A percentile compares a stretch with the other conserved stretches of the same genome.
These are phyloP conservation scores for Epinotia brunnichana DNA, from an alignment of 2,888 invertebrate species.

Conservation along the genomic window DNA sequence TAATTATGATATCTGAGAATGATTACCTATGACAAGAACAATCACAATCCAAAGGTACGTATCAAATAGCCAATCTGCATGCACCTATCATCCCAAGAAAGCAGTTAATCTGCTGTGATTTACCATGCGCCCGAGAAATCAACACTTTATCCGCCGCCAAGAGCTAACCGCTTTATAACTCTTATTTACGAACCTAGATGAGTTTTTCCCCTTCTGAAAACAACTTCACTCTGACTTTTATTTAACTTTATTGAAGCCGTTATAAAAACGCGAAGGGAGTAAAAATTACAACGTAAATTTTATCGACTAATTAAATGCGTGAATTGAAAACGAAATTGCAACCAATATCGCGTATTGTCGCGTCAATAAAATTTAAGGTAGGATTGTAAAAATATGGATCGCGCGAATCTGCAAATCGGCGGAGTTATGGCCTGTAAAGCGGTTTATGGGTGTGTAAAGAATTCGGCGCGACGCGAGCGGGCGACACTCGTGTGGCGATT, in stretches of 20 bases:
- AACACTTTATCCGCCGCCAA: not conserved
- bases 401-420: constrained; percentile 36
- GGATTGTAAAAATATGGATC: constrained; percentile 38
- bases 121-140: not conserved
- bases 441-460: constrained; percentile 33
- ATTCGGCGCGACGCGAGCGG: not conserved
- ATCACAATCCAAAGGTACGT: not conserved
- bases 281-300: constrained; percentile 5
- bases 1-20: too few relatives aligned
- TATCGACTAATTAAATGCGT: constrained; percentile 22
- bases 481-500: constrained; percentile 15
- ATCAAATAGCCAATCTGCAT: too few relatives aligned
- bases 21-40: too few relatives aligned
- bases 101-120: not conserved
- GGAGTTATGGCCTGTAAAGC: constrained; percentile 35
- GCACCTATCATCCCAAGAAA: too few relatives aligned
- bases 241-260: constrained; percentile 17
- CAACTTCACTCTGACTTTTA: constrained; percentile 12
- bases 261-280: not conserved
- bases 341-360: constrained; percentile 27
- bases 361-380: constrained; percentile 24
- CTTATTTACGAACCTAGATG: constrained; percentile 27
- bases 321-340: constrained; percentile 24
- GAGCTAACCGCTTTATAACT: constrained; percentile 7
- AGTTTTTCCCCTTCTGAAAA: constrained; percentile 20